Evolutionary conservation across 2,888 invertebrate species (phyloP), one percentile per base, ranked within the genome.

Genomic region (Trachelus stipa): DNA sequence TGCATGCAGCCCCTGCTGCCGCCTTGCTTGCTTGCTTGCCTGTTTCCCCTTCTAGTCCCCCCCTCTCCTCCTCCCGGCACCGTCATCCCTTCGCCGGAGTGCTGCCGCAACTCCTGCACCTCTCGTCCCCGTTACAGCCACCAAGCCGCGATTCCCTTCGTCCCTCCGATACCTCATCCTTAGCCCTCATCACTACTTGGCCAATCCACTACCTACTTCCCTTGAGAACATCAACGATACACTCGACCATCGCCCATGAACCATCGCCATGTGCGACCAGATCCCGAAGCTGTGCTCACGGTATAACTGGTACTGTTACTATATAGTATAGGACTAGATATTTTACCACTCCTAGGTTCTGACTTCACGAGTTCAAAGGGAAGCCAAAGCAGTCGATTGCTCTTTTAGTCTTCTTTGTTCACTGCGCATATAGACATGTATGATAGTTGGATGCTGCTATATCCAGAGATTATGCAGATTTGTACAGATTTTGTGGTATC

Each of bases 41-140:
- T 68, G 76, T 75, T 79, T 76, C 74, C 77, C 68, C 77, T 69
- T 68, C 69, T 34, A 30, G 73, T 74, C 77, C 37, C 77, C 77
- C 77, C 37, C 77, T 73, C 35, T 76, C 69, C 73, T 73, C 33
- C 77, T 69, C 76, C 34, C 40, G 15, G 56, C n/a, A 40, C 76
- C 73, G 40, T 75, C 30, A 33, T 56, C 73, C 23, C 73, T 35
- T 40, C 77, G 71, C 68, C 68, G 68, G 73, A 80, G 71, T 23
- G 30, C 33, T 34, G 30, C 33, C 30, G 71, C 71, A 30, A 31
- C 71, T 71, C 71, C 71, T 31, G 30, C 30, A 11, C 23, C 71
- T 71, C 71, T 15, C 30, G 71, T 23, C 71, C 23, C 30, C 30
- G 71, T 71, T 71, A 6, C 33, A 23, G 23, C 71, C 56, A 9